Percentiles rank a stretch among this genome's conserved stretches.
Evolutionary conservation across 2,888 invertebrate species (phyloP).

Genomic region (Scaptomyza reducta): DNA sequence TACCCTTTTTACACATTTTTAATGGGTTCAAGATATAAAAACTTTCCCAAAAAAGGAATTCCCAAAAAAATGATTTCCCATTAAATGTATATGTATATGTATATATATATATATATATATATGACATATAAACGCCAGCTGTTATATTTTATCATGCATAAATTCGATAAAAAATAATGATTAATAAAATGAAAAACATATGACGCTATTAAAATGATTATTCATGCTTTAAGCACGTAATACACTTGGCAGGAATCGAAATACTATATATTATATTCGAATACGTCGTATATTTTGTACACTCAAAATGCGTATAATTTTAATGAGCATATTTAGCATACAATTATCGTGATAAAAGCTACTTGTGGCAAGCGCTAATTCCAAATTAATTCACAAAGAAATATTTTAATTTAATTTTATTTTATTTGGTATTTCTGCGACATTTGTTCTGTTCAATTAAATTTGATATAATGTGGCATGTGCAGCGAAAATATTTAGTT

Average conservation of each 20-base stretch:
- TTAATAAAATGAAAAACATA: constrained; percentile 1
- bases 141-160: neutral
- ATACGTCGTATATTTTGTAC: neutral
- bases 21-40: too few species aligned
- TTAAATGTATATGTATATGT: neutral
- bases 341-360: constrained; percentile 27
- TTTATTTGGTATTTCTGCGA: neutral
- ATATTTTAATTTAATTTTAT: constrained; percentile 2
- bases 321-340: constrained; percentile 35
- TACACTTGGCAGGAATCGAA: constrained; percentile 21
- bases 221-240: constrained; percentile 19
- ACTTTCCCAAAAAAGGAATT: neutral
- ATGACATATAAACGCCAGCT: neutral
- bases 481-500: constrained; percentile 29
- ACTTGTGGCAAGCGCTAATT: constrained; percentile 20
- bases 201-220: constrained; percentile 26
- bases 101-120: too few species aligned
- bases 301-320: constrained; percentile 16
- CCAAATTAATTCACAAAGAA: constrained; percentile 11
- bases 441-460: constrained; percentile 55
- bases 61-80: neutral
- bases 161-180: constrained; percentile 1
- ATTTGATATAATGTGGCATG: constrained; percentile 61
- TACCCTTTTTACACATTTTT: too few species aligned
- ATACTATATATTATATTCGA: too few species aligned